Percentiles rank a stretch among this genome's conserved stretches.
These are phyloP conservation scores for Rissa tridactyla DNA, from an alignment of 2,113 vertebrate genomes.

Conservation along the genomic window DNA sequence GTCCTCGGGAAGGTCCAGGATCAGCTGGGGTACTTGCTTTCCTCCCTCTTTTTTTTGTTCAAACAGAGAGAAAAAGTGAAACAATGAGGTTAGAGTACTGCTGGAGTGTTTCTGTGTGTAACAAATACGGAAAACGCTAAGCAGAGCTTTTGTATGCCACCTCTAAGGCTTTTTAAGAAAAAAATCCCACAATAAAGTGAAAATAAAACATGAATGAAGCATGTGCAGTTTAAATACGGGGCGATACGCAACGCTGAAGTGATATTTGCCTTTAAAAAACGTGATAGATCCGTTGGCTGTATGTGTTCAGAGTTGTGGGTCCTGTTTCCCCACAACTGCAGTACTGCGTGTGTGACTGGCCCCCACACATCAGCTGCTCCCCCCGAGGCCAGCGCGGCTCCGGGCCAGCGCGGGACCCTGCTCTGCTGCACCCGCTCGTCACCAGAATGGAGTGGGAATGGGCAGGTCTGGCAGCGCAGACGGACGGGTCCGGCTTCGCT, in stretches of 20 bases:
- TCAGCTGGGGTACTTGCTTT: background rate
- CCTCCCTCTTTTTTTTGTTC: background rate
- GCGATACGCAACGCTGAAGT: background rate
- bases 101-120: background rate
- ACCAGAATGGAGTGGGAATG: too few relatives aligned
- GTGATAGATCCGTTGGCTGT: fast-evolving
- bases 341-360: fast-evolving
- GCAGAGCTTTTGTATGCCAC: background rate
- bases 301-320: fast-evolving
- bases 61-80: background rate
- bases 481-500: background rate
- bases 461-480: too few relatives aligned
- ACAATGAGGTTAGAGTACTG: background rate
- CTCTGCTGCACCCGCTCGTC: fast-evolving
- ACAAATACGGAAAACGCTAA: background rate
- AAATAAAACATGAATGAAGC: background rate
- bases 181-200: background rate
- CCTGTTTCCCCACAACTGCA: fast-evolving
- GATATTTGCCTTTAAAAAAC: background rate
- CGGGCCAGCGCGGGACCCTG: background rate
- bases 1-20: background rate
- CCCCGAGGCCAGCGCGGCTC: fast-evolving
- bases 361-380: fast-evolving
- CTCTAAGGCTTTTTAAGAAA: background rate
- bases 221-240: too few relatives aligned